Base-by-base conservation (phyloP, 2,888 invertebrate genomes). In the Orthonychiurus folsomi region DNA sequence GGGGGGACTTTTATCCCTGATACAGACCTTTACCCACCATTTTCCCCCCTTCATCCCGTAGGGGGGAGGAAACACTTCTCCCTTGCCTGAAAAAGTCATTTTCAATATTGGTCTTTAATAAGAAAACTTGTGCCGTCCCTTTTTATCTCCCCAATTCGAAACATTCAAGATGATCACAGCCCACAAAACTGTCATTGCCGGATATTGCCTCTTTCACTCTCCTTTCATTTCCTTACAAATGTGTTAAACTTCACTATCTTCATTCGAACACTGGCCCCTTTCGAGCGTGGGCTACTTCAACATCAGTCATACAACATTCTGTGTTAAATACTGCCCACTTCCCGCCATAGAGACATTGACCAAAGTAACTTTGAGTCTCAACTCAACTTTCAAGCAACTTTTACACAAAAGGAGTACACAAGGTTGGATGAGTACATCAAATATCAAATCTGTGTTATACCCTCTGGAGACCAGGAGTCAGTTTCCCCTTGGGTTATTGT, bases 51-150 rank as follows among this genome's bases (percentile, higher is more conserved):
- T 37, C 37, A 9, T 37, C 37, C 37, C 37, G 15, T 59, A 62
- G 59, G 54, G 50, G 25, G 24, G 60, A 50, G 26, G 3, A 47
- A 24, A 60, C 53, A 27, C 54, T 60, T 54, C 23, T 37, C 37
- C 37, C 28, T 37, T 60, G 48, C 25, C 59, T 37, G 50, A 59
- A 64, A 59, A 63, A 68, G 66, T 64, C 62, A 68, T 68, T 68
- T 68, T 64, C 64, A 66, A 68, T 68, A 68, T 68, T 64, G 62
- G 64, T 56, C 61, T 63, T 68, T 67, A 67, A 68, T 68, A 66
- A 68, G 68, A 68, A 66, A 64, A 63, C 62, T 64, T 60, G 56
- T 58, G 57, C 61, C 52, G 58, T 54, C 60, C 47, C 58, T 59
- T 62, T 64, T 62, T 63, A 64, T 64, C 66, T 62, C 60, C 60